phyloP scores from a whole-genome alignment of 2,113 vertebrate genomes.

The Nannospalax galili region DNA sequence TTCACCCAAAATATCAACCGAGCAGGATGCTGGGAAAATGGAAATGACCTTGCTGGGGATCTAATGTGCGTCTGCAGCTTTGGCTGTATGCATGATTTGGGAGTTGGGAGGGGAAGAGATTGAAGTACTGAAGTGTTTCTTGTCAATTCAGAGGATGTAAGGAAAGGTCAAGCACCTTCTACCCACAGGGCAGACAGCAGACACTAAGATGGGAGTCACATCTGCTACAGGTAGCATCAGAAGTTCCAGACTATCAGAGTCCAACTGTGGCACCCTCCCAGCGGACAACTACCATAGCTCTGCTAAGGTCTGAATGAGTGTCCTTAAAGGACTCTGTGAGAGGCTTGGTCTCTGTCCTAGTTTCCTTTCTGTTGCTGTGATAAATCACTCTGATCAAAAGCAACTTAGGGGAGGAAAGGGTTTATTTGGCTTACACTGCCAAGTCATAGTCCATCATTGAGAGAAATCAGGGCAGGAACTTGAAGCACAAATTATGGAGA shows the following conservation, averaged over 20 bases:
- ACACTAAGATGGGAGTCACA: neutral
- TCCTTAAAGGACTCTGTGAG: neutral
- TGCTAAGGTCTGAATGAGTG: neutral
- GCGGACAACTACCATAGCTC: neutral
- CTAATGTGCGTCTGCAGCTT: conserved; percentile 47
- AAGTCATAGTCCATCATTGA: neutral
- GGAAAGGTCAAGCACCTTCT: fast-evolving
- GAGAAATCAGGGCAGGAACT: neutral
- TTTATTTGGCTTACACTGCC: neutral
- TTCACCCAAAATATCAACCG: neutral
- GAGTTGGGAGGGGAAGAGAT: neutral
- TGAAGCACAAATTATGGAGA: neutral
- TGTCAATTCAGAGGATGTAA: neutral
- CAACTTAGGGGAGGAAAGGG: neutral
- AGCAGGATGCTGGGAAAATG: neutral
- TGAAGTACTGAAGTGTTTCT: neutral
- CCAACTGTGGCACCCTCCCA: no score
- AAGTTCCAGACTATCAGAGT: neutral
- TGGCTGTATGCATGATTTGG: neutral
- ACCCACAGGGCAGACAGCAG: fast-evolving
- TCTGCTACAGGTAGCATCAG: neutral
- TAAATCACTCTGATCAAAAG: neutral
- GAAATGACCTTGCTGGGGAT: neutral
- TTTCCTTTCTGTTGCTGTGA: neutral
- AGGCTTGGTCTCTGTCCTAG: neutral